A percentile compares a stretch with the other conserved stretches of the same genome.
These are phyloP conservation scores for Arvicanthis niloticus DNA, from an alignment of 2,113 vertebrate genomes.

Conservation along the genomic window DNA sequence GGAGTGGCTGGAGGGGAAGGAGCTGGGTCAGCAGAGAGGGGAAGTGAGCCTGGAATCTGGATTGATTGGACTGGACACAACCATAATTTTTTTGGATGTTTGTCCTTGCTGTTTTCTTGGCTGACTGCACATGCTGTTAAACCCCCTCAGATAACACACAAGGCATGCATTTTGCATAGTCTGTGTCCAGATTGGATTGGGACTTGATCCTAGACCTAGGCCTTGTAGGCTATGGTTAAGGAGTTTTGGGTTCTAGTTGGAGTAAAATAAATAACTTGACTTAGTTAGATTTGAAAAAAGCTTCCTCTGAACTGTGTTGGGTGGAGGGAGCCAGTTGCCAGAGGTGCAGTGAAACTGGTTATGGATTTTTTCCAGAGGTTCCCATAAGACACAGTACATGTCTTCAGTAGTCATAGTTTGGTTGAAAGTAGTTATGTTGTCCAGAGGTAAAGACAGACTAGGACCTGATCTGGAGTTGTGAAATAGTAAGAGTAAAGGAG, in stretches of 20 bases:
- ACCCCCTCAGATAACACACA: not conserved
- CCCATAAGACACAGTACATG: not conserved
- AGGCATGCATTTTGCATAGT: constrained; percentile 17
- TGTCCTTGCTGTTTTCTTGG: constrained; percentile 8
- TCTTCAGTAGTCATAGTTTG: not conserved
- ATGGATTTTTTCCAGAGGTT: not conserved
- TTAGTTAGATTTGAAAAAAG: not conserved
- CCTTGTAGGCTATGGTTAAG: not conserved
- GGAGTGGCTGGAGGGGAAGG: not conserved
- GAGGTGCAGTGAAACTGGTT: not conserved
- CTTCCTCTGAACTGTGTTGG: not conserved
- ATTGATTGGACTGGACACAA: not conserved
- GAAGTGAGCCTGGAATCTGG: not conserved
- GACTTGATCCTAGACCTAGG: not conserved
- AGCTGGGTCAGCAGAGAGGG: not conserved
- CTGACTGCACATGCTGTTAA: constrained; percentile 6
- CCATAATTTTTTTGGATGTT: not conserved
- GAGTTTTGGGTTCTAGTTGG: constrained; percentile 21
- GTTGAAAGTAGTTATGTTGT: not conserved
- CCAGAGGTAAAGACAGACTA: not conserved
- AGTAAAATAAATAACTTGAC: not conserved
- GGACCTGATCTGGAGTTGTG: not conserved
- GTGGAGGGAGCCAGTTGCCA: not conserved
- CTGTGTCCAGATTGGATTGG: not conserved
- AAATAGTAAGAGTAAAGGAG: not conserved